A percentile compares a stretch with the other conserved stretches of the same genome.
These are phyloP conservation scores for Bubo scandiacus DNA, from an alignment of 2,113 vertebrate genomes.

Conservation along the genomic window DNA sequence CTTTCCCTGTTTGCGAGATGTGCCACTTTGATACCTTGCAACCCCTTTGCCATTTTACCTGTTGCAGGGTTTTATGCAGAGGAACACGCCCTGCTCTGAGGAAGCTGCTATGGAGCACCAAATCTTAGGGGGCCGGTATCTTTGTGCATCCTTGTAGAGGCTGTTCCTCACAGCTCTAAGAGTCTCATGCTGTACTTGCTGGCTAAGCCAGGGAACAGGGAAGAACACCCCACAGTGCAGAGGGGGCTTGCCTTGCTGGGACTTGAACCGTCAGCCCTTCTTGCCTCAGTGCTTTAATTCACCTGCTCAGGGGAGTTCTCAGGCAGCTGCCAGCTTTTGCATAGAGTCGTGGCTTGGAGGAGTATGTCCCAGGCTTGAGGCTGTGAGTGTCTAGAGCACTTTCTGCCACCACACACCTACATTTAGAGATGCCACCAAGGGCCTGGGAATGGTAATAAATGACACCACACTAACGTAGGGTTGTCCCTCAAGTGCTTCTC, in stretches of 20 bases:
- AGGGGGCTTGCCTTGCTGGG: neutral
- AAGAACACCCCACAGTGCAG: neutral
- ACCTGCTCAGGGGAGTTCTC: neutral
- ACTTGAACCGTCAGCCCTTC: neutral
- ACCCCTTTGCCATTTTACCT: neutral
- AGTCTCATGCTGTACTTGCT: neutral
- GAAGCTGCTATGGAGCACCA: neutral
- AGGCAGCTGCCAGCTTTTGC: neutral
- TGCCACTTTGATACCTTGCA: neutral
- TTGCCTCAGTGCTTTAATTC: neutral
- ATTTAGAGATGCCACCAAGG: neutral
- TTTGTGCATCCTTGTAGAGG: neutral
- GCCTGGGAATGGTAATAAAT: neutral
- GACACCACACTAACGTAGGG: neutral
- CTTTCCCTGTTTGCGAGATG: neutral
- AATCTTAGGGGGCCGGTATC: neutral
- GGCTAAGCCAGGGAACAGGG: neutral
- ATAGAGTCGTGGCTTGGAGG: neutral
- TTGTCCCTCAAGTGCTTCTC: neutral
- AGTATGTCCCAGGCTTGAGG: neutral
- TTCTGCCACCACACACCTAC: neutral
- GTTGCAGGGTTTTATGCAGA: accelerated
- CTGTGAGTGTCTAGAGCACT: neutral
- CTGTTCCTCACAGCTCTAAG: neutral
- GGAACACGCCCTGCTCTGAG: neutral